Evolutionary conservation across 2,888 invertebrate genomes (phyloP), one percentile per base, ranked within the genome.

Genomic region (Camponotus fellah): DNA sequence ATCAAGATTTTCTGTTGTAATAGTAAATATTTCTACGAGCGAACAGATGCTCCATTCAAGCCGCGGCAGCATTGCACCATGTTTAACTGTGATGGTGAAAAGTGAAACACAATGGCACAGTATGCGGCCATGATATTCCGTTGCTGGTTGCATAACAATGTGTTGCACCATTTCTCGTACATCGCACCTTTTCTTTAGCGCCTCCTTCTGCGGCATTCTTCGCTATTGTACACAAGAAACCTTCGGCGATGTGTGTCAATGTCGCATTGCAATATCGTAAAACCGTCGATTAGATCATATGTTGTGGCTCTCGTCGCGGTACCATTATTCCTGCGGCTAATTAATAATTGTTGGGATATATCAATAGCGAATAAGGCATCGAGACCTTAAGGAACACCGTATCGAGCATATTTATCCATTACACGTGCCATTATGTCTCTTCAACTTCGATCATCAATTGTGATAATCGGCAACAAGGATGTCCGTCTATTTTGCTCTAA

Each of bases 101-200:
- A 77, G 60, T 58, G 53, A 82, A 74, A 69, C 53, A 65, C 81
- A 74, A 74, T 69, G 37, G 32, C 37, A 69, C 81, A 64, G 21
- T 37, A 49, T 32, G 66, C 26, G 21, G 46, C 32, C 14, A 12
- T n/a, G 17, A 5, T 53, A 53, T 53, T 53, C n/a, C 49, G 26
- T 26, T 62, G 43, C 26, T 43, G 64, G 46, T 90, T 89, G 84
- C 86, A 87, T 86, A 75, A 76, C 10, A 9, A n/a, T 8, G 32
- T 10, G 14, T 75, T 83, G 72, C 74, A 84, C 82, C 84, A 89
- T 89, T 80, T 72, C 58, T 85, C 83, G 74, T 85, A 6, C 14
- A 89, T 26, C 26, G 26, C 26, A 91, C 91, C 91, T 92, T 93
- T 71, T 69, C 91, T 91, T 88, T 86, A 87, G 86, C 87, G 87